Evolutionary conservation across 2,888 invertebrate species (phyloP), one percentile per base, ranked within the genome.

Genomic region (Belgica antarctica): DNA sequence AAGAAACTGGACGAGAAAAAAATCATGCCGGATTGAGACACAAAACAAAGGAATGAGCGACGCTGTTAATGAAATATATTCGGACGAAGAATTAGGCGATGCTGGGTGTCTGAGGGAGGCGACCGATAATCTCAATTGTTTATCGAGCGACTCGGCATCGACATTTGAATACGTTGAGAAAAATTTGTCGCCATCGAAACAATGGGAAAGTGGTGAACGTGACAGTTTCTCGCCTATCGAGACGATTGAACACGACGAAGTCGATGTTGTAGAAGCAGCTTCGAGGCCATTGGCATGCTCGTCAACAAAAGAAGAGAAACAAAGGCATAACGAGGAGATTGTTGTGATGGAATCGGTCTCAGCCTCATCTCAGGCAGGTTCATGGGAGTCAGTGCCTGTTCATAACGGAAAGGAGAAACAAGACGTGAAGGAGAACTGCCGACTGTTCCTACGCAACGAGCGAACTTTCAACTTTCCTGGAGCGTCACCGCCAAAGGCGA

Each of bases 311-410:
- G 85, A 85, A 75, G 85, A 85, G 74, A 85, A 86, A 73, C 85
- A 85, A 74, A 79, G 84, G 22, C 84, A 84, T 74, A 85, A 85
- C 76, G 85, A 85, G 76, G 85, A 85, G 75, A 85, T 85, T 72
- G 83, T 85, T 17, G 83, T 83, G 73, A 78, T 85, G 77, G 85
- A 85, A 74, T 85, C 86, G 1, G 85, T 86, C 2, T 86, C 86
- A 1, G 79, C 85, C 69, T 86, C 86, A 31, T 86, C 86, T 5
- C 86, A 86, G 77, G 85, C 85, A 17, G 85, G 85, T 57, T 15
- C n/a, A 4, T 86, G 86, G 86, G 86, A 86, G 75, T 83, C 85
- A 0, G 83, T 85, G 27, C 61, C 61, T 70, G 70, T 66, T 28
- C 12, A 36, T n/a, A 10, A 41, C n/a, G 1, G 12, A 8, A 80